Percentiles rank a stretch among this genome's conserved stretches.
phyloP scores from a whole-genome alignment of 2,888 invertebrate species.

The Lottia gigantea region DNA sequence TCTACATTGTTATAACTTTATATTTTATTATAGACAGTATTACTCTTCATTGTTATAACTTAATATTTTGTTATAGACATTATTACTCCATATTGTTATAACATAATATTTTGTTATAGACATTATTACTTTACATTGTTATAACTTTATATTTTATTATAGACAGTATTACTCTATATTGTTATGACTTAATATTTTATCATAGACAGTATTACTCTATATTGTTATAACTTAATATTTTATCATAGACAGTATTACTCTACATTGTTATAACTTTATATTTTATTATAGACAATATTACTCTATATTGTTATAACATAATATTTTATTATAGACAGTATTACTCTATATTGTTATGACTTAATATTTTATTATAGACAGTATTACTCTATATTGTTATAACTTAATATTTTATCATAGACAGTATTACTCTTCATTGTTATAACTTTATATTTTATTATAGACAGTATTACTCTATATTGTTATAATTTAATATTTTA shows the following conservation, averaged over 20 bases:
- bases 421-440: constrained; percentile 60
- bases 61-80: constrained; percentile 66
- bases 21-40: constrained; percentile 55
- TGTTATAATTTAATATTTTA: constrained; percentile 71
- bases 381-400: constrained; percentile 58
- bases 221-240: constrained; percentile 68
- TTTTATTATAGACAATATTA: constrained; percentile 58
- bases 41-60: constrained; percentile 63
- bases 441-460: constrained; percentile 67
- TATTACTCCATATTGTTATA: constrained; percentile 58
- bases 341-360: constrained; percentile 65
- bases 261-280: constrained; percentile 68
- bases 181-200: constrained; percentile 68
- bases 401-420: constrained; percentile 68
- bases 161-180: constrained; percentile 58
- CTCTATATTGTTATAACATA: constrained; percentile 63
- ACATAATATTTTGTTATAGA: constrained; percentile 60
- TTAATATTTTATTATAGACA: constrained; percentile 66
- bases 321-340: constrained; percentile 48
- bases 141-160: constrained; percentile 68
- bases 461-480: constrained; percentile 58
- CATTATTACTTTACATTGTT: constrained; percentile 59
- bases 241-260: constrained; percentile 60
- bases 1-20: constrained; percentile 68
- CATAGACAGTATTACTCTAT: constrained; percentile 57